A percentile compares a stretch with the other conserved stretches of the same genome.
These are phyloP conservation scores for Labeo calbasu DNA, from an alignment of 2,797 vertebrate species.

Conservation along the genomic window DNA sequence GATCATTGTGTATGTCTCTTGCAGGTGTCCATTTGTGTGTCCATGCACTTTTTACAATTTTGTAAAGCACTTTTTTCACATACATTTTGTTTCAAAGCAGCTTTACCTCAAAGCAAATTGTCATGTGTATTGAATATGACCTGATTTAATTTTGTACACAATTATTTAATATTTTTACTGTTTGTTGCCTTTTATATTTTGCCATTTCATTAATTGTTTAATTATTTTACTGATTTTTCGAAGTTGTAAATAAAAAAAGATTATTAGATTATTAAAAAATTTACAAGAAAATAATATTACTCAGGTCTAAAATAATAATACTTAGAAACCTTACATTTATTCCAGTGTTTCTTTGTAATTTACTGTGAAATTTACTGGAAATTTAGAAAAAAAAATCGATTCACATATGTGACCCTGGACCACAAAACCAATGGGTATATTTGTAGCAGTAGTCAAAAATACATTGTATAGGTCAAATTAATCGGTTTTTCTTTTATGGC, in stretches of 20 bases:
- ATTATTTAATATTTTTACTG: neutral
- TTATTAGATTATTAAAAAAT: neutral
- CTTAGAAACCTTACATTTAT: neutral
- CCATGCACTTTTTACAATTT: neutral
- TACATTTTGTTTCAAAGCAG: neutral
- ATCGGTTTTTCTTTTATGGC: no score
- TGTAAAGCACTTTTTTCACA: neutral
- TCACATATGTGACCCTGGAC: no score
- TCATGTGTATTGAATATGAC: no score
- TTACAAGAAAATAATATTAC: neutral
- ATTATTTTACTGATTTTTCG: neutral
- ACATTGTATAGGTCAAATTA: no score
- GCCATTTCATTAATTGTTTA: neutral
- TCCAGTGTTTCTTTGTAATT: neutral
- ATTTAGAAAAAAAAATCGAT: no score
- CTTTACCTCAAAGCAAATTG: neutral
- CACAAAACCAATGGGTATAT: no score
- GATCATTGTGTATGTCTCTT: neutral
- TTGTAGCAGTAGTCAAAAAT: no score
- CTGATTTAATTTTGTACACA: neutral
- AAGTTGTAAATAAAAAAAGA: neutral
- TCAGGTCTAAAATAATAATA: neutral
- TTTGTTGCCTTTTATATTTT: neutral
- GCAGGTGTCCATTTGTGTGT: neutral
- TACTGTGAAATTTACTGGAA: neutral